Conservation (phyloP, 2,888 invertebrate species). For the Thalpophila matura region DNA sequence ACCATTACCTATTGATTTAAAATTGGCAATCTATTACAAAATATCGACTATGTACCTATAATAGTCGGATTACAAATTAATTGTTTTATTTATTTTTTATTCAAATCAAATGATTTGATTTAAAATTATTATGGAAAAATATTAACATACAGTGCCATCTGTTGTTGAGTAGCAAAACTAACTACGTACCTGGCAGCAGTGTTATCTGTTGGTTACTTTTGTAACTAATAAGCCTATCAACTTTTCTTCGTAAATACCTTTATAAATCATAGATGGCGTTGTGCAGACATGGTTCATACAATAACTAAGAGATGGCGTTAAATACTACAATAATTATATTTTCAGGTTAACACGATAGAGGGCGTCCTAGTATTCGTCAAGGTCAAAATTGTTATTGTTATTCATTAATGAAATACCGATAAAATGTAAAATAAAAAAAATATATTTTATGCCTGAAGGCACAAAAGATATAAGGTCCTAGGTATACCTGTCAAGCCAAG, state of each 20-base stretch:
- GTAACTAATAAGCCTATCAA: neutral
- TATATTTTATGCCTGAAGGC: too few species aligned
- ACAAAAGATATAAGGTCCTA: too few species aligned
- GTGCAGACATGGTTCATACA: neutral
- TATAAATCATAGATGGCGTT: conserved; percentile 1
- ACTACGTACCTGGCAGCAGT: neutral
- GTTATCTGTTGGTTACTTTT: conserved; percentile 43
- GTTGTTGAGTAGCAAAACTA: conserved; percentile 65
- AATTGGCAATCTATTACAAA: too few species aligned
- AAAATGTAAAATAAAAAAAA: too few species aligned
- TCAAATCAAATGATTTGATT: neutral
- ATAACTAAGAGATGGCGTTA: conserved; percentile 54
- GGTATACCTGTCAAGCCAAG: too few species aligned
- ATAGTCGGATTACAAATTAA: too few species aligned
- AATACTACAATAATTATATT: neutral
- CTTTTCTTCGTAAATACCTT: accelerated
- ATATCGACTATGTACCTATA: too few species aligned
- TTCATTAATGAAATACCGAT: too few species aligned
- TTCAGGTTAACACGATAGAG: neutral
- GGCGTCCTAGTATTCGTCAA: neutral
- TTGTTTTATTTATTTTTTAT: conserved; percentile 2
- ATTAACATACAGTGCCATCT: conserved; percentile 64
- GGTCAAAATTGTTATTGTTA: neutral
- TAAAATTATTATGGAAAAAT: neutral
- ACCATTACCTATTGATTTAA: too few species aligned